Base-by-base conservation (phyloP, 2,797 vertebrate genomes). In the Typhlichthys subterraneus region DNA sequence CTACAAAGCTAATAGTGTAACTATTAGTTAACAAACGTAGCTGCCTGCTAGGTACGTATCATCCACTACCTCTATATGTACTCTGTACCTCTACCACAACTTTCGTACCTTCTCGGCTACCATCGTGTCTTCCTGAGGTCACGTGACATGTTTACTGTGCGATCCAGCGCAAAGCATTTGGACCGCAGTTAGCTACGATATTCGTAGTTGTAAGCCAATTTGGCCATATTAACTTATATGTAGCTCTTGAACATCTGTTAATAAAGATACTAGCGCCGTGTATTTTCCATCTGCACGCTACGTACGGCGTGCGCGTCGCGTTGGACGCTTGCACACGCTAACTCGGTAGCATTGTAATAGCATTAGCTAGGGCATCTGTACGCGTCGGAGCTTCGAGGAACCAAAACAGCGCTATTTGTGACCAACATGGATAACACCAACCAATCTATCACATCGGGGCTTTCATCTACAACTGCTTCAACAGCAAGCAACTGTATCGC, bases 401-500 rank as follows among this genome's bases (percentile, higher is more conserved):
- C 8, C 19, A 19, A 42, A 73, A 65, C 51, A 77, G 2, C 54
- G 61, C 45, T 59, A 87, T 74, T 29, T 23, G 84, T 84, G 89
- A 94, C 23, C 23, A 29, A 92, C 65, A 84, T 92, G 53, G 93
- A 93, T 58, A 86, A 79, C 78, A 67, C 73, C 17, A 88, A 85
- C 12, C 91, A 91, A 67, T 73, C 87, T n/a, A 89, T 83, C 60
- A 81, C 85, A 14, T 74, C 85, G 0, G 90, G 84, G 64, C 88
- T 78, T 14, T 73, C 86, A 12, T 87, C 86, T 1, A 81, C 89
- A 0, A 89, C 88, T 13, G 88, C 88, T 49, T 87, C 90, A 52
- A 74, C 84, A 47, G 78, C 91, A 58, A 91, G 79, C 78, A 93
- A 92, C 46, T 92, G 91, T 47, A 84, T 91, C 65, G 69, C 78